Base-by-base conservation (phyloP, 2,888 invertebrate species). In the Spodoptera exigua region DNA sequence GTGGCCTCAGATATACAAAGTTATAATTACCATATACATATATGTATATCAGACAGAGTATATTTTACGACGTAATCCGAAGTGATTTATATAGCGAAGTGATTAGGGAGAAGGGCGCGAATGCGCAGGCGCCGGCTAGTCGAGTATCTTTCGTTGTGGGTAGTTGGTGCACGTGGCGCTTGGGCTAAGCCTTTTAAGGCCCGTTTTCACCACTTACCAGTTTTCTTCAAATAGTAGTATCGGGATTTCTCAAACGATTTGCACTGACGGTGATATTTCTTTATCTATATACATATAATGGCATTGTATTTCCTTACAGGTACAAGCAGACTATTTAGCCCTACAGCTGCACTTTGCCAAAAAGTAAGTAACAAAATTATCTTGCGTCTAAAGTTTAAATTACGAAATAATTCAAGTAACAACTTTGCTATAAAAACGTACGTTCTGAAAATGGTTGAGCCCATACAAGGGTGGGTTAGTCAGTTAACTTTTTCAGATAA, bases 11-110 rank as follows among this genome's bases (percentile, higher is more conserved):
- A 72, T 76, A 61, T 61, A 75, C 72, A 62, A 61, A 44, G 48
- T 76, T 83, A 84, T 84, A 74, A 78, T 66, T 1, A 52, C 54
- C 51, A 79, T 81, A 79, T 76, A 27, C 27, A 27, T 27, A 27
- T 27, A 27, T 27, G 9, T 27, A 9, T 9, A 83, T 83, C 79
- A 79, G 68, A 59, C 47, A 43, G 74, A 74, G 61, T 48, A 2
- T 54, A 61, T 51, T 61, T 76, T 76, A 71, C 73, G 59, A 65
- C 60, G 65, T 74, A 68, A 76, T 70, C 65, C 60, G 46, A 46
- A 64, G 62, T 61, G 68, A 67, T 72, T 74, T 66, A 62, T 68
- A 64, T 63, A 66, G 61, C 54, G 51, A 49, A 61, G 40, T 63
- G 43, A 68, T 56, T 57, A 58, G 52, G 60, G 60, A 40, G 64